Conservation (phyloP, 2,797 vertebrate species). For the Pangasius macronema region DNA sequence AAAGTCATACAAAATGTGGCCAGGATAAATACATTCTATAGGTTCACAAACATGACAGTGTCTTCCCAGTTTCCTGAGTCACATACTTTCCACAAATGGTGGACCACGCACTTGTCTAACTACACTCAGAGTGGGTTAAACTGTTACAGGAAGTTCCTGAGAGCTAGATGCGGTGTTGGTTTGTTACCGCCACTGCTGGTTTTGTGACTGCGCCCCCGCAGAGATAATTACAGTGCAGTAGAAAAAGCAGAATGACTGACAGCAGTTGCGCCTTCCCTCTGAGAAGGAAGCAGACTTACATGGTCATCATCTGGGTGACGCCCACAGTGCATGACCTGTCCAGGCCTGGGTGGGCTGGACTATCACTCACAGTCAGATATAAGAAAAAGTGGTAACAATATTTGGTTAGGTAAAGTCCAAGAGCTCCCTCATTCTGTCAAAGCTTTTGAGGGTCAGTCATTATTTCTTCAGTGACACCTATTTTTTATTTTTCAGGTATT, state of each 20-base stretch:
- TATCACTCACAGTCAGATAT: slow-evolving; percentile 35
- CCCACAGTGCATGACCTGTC: slow-evolving; percentile 36
- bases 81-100: slow-evolving; percentile 26
- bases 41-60: slow-evolving; percentile 26
- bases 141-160: slow-evolving; percentile 49
- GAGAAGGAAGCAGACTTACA: slow-evolving; percentile 57
- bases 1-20: slow-evolving; percentile 9
- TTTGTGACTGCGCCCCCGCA: slow-evolving; percentile 49
- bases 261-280: slow-evolving; percentile 13
- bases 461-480: neutral
- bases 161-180: slow-evolving; percentile 51
- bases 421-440: neutral
- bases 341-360: slow-evolving; percentile 30
- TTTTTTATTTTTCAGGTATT: neutral
- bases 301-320: slow-evolving; percentile 45
- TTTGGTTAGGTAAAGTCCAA: neutral
- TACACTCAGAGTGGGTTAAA: slow-evolving; percentile 42
- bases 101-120: slow-evolving; percentile 34
- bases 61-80: slow-evolving; percentile 26
- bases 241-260: slow-evolving; percentile 39
- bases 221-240: slow-evolving; percentile 58
- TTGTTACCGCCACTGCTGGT: slow-evolving; percentile 42
- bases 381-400: slow-evolving; percentile 18
- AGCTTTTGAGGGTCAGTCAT: neutral
- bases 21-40: slow-evolving; percentile 27